These are phyloP conservation scores for Drosophila recens DNA, from an alignment of 2,888 invertebrate genomes.

Conservation along the genomic window DNA sequence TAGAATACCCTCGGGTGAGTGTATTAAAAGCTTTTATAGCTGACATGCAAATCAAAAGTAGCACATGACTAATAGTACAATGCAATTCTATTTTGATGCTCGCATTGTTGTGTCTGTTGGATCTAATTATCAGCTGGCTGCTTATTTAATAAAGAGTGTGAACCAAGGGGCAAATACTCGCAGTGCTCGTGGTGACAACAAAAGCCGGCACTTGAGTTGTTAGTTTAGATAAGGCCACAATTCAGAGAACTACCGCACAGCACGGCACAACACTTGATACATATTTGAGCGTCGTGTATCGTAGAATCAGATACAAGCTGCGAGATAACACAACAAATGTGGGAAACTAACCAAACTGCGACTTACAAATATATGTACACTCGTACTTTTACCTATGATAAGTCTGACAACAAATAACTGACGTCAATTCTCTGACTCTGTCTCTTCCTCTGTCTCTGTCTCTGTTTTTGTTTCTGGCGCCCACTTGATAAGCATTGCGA, in stretches of 20 bases:
- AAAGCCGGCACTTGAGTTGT: conserved; percentile 28
- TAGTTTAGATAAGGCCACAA: conserved; percentile 29
- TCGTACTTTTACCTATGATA: conserved; percentile 21
- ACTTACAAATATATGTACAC: conserved; percentile 5
- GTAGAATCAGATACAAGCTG: conserved; percentile 28
- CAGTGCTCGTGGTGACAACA: conserved; percentile 25
- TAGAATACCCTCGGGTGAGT: not conserved
- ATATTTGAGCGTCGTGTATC: conserved; percentile 23
- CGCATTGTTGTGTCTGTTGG: conserved; percentile 9
- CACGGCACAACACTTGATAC: conserved; percentile 24
- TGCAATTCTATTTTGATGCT: conserved; percentile 42
- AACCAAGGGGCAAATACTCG: conserved; percentile 50
- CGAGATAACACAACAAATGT: conserved; percentile 48
- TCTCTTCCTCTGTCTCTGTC: not conserved
- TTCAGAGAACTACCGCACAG: conserved; percentile 31
- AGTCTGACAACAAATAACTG: conserved; percentile 36
- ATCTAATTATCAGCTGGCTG: conserved; percentile 52
- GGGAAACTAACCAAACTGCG: conserved; percentile 41
- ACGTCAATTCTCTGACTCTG: conserved; percentile 43
- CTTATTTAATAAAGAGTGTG: conserved; percentile 63
- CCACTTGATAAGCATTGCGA: conserved; percentile 42
- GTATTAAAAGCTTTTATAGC: conserved; percentile 26
- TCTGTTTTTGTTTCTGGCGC: not conserved
- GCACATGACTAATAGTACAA: conserved; percentile 53
- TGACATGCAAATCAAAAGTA: conserved; percentile 37